Percentiles rank a stretch among this genome's conserved stretches.
These are phyloP conservation scores for Petrosia ficiformis DNA, from an alignment of 37 sponge, comb jelly and placozoan genomes.

Conservation along the genomic window DNA sequence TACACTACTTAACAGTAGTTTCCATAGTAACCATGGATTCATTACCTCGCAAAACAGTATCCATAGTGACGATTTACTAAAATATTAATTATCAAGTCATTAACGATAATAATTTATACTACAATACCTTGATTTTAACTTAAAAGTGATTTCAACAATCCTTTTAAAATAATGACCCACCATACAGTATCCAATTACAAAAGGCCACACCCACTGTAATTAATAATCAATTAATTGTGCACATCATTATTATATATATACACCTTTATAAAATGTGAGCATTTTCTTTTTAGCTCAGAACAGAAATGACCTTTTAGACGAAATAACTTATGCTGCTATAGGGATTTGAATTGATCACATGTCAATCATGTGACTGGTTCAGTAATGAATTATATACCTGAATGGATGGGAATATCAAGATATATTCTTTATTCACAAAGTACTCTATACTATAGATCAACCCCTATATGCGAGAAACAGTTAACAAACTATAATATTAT, in stretches of 20 bases:
- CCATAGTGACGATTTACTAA: neutral
- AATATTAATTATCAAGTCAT: neutral
- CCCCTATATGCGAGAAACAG: conserved; percentile 20
- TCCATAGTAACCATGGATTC: conserved; percentile 25
- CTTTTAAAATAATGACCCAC: too few relatives aligned
- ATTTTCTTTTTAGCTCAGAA: too few relatives aligned
- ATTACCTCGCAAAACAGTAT: conserved; percentile 16
- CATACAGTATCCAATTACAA: too few relatives aligned
- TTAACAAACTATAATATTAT: neutral
- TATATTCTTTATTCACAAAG: conserved; percentile 33
- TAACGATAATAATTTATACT: neutral
- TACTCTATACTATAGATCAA: conserved; percentile 32
- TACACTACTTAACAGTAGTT: conserved; percentile 17
- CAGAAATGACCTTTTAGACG: conserved; percentile 36
- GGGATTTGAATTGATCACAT: neutral
- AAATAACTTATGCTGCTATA: conserved; percentile 52
- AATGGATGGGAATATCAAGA: conserved; percentile 47
- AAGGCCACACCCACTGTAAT: too few relatives aligned
- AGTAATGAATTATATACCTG: conserved; percentile 17
- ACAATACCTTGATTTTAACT: neutral
- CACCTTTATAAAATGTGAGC: too few relatives aligned
- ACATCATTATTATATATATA: too few relatives aligned
- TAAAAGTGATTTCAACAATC: neutral
- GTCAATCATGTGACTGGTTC: neutral
- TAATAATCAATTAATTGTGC: too few relatives aligned